Base-by-base conservation (phyloP, 2,113 vertebrate species). In the Murina feae region DNA sequence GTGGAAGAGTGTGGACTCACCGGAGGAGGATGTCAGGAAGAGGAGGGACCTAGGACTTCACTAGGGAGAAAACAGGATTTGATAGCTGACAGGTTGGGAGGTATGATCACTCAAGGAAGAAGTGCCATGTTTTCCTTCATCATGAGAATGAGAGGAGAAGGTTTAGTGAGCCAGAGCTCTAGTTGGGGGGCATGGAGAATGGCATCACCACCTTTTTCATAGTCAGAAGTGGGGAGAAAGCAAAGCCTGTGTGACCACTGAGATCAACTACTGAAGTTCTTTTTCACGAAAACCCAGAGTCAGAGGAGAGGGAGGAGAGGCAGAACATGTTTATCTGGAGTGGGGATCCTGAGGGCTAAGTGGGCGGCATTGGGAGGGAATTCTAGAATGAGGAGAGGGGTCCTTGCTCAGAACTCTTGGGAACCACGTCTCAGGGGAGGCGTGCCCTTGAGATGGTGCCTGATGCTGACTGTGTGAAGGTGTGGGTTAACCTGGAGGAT, bases 361-460 rank as follows among this genome's bases (percentile, higher is more conserved):
- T 2, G 65, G 44, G 18, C 4, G 11, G n/a, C 44, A 21, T n/a
- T 0, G 1, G 3, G 44, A 39, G 42, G 13, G 49, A 37, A 23
- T 30, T 42, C 14, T 68, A 13, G 32, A 28, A 20, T 30, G 74
- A 89, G 35, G 51, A 44, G 91, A 76, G 42, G 35, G 14, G 17
- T 42, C 30, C 8, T 12, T 68, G 30, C 32, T 37, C 28, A 63
- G 30, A 72, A 32, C 28, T 1, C 7, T 9, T 47, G 9, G 39
- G 68, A 12, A 8, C 39, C 75, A 17, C 9, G 2, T 58, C 23
- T 4, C 28, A 37, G 30, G 72, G 21, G 20, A 58, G 37, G 6
- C 1, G 1, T 55, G 2, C 23, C 28, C 60, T 1, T 23, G 14
- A 53, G 60, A 6, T 2, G 30, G 0, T 32, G 30, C 60, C 49